Conservation (phyloP, 2,797 vertebrate genomes). For the Sebastes cheni region DNA sequence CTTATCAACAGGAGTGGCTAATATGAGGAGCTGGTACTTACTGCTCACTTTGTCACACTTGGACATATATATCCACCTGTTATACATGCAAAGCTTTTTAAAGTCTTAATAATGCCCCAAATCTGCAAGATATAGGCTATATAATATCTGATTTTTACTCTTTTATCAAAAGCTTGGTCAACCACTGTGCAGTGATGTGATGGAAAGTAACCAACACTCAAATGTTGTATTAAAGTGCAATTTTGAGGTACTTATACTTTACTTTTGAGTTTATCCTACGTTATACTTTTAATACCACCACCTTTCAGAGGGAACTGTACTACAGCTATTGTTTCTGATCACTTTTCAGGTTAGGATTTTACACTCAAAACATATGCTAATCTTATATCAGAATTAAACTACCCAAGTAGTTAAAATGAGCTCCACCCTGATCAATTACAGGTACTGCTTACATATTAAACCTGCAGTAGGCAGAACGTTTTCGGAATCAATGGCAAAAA, state of each 20-base stretch:
- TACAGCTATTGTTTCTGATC: neutral
- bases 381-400: neutral
- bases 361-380: neutral
- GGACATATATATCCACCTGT: neutral
- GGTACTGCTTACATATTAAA: no score
- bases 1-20: conserved; percentile 34
- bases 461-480: no score
- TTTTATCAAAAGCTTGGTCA: neutral
- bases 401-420: neutral
- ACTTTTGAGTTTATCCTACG: neutral
- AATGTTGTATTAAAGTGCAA: neutral
- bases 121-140: neutral
- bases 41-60: neutral
- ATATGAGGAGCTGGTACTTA: conserved; percentile 8
- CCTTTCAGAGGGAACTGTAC: neutral
- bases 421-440: neutral
- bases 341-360: neutral
- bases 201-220: neutral
- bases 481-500: no score
- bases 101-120: neutral
- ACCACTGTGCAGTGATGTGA: neutral
- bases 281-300: neutral
- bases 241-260: neutral
- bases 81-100: neutral
- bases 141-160: neutral